Percentiles rank a stretch among this genome's conserved stretches.
These are phyloP conservation scores for Alethe diademata DNA, from an alignment of 2,113 vertebrate species.

Conservation along the genomic window DNA sequence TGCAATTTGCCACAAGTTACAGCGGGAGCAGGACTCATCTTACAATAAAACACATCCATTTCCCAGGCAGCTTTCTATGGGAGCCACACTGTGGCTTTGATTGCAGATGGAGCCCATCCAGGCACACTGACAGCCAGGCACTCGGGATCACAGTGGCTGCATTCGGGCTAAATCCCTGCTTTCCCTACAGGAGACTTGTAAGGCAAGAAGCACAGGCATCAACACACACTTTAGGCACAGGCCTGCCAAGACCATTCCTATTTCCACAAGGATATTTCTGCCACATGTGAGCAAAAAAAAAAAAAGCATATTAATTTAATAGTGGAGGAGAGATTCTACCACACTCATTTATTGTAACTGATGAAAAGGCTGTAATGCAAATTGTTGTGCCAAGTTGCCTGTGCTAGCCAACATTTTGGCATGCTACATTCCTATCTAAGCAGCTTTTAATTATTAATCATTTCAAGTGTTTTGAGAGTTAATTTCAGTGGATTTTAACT, in stretches of 20 bases:
- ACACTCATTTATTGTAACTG: neutral
- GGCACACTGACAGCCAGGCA: neutral
- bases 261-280: neutral
- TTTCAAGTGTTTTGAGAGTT: neutral
- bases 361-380: neutral
- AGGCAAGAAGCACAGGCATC: neutral
- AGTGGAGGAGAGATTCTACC: neutral
- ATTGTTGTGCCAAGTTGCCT: neutral
- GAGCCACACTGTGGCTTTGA: conserved; percentile 9
- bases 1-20: neutral
- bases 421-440: neutral
- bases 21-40: accelerated
- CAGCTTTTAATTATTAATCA: conserved; percentile 11
- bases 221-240: neutral
- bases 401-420: neutral
- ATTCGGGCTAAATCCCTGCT: neutral
- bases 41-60: neutral
- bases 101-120: conserved; percentile 4
- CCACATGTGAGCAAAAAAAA: neutral
- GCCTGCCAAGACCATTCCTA: neutral
- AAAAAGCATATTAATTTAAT: neutral
- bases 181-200: neutral
- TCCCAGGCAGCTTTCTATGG: neutral
- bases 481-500: neutral
- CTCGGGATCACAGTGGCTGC: accelerated